Evolutionary conservation across 2,888 invertebrate species (phyloP).

Genomic region (Eupithecia abbreviata): DNA sequence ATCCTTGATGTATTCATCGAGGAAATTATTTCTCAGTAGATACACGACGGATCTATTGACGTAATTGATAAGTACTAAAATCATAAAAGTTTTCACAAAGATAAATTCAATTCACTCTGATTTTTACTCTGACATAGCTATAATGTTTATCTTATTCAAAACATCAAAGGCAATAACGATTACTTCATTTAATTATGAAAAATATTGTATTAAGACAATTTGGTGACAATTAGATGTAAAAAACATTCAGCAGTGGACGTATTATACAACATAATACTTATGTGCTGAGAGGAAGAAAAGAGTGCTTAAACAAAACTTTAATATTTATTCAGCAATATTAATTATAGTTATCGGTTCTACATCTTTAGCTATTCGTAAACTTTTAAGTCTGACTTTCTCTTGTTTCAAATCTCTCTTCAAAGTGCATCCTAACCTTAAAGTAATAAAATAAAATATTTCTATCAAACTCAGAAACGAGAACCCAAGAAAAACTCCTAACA

Average conservation of each 20-base stretch:
- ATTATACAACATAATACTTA: no score
- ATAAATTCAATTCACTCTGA: not conserved
- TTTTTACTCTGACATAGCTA: not conserved
- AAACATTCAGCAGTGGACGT: no score
- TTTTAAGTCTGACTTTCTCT: not conserved
- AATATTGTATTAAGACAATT: not conserved
- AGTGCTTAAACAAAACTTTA: not conserved
- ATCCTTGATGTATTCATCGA: no score
- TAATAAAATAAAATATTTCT: constrained; percentile 81
- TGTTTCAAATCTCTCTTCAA: constrained; percentile 38
- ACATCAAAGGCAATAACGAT: not conserved
- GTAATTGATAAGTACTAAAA: no score
- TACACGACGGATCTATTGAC: no score
- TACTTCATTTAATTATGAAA: no score
- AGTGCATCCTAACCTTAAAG: constrained; percentile 54
- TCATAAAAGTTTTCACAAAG: no score
- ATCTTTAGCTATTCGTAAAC: not conserved
- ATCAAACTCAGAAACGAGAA: constrained; percentile 54
- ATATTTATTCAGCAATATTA: not conserved
- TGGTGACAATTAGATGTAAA: no score
- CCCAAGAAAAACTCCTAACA: constrained; percentile 81
- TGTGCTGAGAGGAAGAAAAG: not conserved
- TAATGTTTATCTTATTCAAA: not conserved
- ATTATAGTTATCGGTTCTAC: not conserved
- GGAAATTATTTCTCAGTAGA: no score